Base-by-base conservation (phyloP, 2,888 invertebrate genomes). In the Anthophora plumipes region DNA sequence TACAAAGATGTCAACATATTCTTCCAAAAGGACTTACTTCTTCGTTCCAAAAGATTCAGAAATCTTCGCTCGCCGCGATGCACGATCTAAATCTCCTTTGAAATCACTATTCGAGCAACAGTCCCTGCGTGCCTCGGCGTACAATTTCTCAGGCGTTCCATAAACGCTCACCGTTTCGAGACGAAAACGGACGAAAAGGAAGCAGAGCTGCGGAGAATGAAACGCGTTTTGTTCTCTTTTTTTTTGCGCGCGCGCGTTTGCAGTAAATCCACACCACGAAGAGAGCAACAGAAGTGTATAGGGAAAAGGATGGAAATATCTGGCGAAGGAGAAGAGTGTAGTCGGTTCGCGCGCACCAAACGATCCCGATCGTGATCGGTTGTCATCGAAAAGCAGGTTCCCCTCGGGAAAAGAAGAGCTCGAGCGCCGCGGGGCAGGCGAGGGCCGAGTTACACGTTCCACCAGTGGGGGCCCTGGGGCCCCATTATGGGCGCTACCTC, bases 401-500 rank as follows among this genome's bases (percentile, higher is more conserved):
- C 78, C 82, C 70, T 80, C 71, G 79, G 81, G 85, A 64, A 85
- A 83, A 79, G 85, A 72, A 74, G 72, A 74, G 70, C n/a, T 41
- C 54, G 67, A 52, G 67, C n/a, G 79, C 76, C 78, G 80, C 75
- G 69, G 75, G 75, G 77, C 74, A 76, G 46, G n/a, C 75, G 77
- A 86, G 84, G 74, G 63, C 83, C 81, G 83, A 88, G 83, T 88
- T 88, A 82, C 89, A 89, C 85, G 90, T 90, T 89, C 89, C 85
- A 81, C 71, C 77, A 85, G 85, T 80, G 83, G 76, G 84, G 84
- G 80, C 85, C 85, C 86, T 80, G 82, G 85, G 83, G 88, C 85
- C 84, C 89, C 85, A 89, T 90, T 90, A 89, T 88, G 85, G 82
- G 89, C 91, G 90, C 91, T 91, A 91, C 91, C 91, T 92, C 90